Evolutionary conservation across 2,113 vertebrate genomes (phyloP).

Genomic region (Beaufortia kweichowensis): DNA sequence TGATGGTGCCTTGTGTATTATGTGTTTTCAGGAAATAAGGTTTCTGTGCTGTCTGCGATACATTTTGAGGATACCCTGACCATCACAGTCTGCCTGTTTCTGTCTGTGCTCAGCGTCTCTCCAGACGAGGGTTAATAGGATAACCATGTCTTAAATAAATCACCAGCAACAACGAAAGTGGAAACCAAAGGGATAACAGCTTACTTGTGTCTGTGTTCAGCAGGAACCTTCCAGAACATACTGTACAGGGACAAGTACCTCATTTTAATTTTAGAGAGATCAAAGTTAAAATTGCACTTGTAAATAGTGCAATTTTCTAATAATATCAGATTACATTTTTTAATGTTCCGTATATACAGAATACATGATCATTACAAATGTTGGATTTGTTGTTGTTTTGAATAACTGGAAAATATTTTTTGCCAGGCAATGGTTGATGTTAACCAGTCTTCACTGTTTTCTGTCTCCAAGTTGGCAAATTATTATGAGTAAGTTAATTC

Average conservation of each 20-base stretch:
- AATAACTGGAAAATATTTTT: conserved; percentile 20
- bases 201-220: not conserved
- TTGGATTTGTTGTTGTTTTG: not conserved
- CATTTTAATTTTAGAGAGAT: too few species aligned
- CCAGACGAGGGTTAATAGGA: conserved; percentile 52
- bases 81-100: conserved; percentile 6
- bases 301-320: too few species aligned
- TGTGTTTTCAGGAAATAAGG: not conserved
- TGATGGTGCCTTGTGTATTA: too few species aligned
- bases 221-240: not conserved
- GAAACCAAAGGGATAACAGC: conserved; percentile 42
- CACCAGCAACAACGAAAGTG: conserved; percentile 28
- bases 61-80: not conserved
- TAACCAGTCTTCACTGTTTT: conserved; percentile 20
- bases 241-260: too few species aligned
- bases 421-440: conserved; percentile 41
- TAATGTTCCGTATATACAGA: too few species aligned
- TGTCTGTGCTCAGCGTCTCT: conserved; percentile 39
- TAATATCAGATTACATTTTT: not conserved
- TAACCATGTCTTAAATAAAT: conserved; percentile 41
- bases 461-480: conserved; percentile 41
- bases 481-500: conserved; percentile 51
- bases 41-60: not conserved
- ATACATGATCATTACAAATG: not conserved
- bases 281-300: too few species aligned